Conservation (phyloP, 1,140 invertebrate genomes). For the Penaeus japonicus region DNA sequence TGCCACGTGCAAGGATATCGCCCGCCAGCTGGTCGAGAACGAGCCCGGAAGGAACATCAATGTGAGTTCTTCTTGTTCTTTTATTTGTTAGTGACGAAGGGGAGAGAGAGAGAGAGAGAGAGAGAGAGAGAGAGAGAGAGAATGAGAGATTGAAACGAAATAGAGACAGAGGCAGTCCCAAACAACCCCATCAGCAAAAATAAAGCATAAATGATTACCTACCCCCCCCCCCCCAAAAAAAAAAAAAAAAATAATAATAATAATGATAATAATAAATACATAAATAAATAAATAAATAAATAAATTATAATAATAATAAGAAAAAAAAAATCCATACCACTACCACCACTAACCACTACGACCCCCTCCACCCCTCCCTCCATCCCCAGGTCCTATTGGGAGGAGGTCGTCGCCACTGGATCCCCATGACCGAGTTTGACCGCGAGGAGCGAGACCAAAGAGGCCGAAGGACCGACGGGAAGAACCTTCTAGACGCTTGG, state of each 20-base stretch:
- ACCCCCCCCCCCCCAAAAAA: no score
- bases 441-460: conserved; percentile 73
- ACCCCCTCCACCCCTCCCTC: background rate
- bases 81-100: no score
- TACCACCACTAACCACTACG: no score
- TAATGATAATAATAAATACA: background rate
- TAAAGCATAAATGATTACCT: no score
- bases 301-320: background rate
- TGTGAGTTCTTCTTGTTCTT: conserved; percentile 64
- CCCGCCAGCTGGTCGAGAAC: conserved; percentile 76
- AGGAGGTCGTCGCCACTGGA: conserved; percentile 76
- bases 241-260: no score
- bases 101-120: no score
- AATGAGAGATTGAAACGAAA: no score
- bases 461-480: conserved; percentile 75
- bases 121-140: no score
- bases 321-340: background rate
- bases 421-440: conserved; percentile 61
- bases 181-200: no score
- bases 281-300: background rate
- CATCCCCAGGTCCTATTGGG: conserved; percentile 81
- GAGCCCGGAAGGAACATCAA: conserved; percentile 77
- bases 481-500: conserved; percentile 77
- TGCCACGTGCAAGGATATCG: conserved; percentile 76
- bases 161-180: no score